phyloP scores from a whole-genome alignment of 2,797 vertebrate genomes.

The Chaetophractus vellerosus region DNA sequence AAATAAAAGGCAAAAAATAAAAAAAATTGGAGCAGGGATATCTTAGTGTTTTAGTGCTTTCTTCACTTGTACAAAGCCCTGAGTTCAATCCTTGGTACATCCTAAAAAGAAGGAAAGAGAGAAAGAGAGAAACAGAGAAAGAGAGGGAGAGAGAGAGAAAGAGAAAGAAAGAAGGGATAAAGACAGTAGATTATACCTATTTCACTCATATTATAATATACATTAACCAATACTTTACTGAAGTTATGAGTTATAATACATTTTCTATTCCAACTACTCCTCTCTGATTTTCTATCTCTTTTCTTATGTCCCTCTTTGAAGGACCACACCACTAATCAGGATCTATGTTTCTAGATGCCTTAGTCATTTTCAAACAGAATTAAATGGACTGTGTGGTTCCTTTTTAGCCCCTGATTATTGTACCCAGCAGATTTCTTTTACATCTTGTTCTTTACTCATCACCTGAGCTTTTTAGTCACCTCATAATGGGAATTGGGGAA shows the following conservation, averaged over 20 bases:
- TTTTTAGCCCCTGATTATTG: not conserved
- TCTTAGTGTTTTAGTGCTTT: too few species aligned
- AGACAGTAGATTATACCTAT: not conserved
- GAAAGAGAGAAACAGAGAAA: too few species aligned
- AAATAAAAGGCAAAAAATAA: not conserved
- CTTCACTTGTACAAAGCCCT: too few species aligned
- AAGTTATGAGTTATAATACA: not conserved
- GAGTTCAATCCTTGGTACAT: too few species aligned
- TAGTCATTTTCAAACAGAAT: not conserved
- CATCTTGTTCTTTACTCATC: not conserved
- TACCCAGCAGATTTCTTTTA: not conserved
- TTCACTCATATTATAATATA: too few species aligned
- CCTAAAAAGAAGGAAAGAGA: too few species aligned
- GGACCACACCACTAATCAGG: too few species aligned
- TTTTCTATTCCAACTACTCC: not conserved
- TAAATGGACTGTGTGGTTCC: not conserved
- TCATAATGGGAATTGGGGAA: not conserved
- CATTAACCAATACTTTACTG: not conserved
- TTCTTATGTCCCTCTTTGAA: not conserved
- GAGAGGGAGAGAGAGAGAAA: too few species aligned
- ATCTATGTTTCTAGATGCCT: not conserved
- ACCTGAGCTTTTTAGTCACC: not conserved
- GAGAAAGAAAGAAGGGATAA: not conserved
- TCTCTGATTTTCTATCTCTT: not conserved
- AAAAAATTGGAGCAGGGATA: too few species aligned